A percentile compares a stretch with the other conserved stretches of the same genome.
Evolutionary conservation across 2,113 vertebrate species (phyloP).

Genomic region (Ictalurus punctatus): DNA sequence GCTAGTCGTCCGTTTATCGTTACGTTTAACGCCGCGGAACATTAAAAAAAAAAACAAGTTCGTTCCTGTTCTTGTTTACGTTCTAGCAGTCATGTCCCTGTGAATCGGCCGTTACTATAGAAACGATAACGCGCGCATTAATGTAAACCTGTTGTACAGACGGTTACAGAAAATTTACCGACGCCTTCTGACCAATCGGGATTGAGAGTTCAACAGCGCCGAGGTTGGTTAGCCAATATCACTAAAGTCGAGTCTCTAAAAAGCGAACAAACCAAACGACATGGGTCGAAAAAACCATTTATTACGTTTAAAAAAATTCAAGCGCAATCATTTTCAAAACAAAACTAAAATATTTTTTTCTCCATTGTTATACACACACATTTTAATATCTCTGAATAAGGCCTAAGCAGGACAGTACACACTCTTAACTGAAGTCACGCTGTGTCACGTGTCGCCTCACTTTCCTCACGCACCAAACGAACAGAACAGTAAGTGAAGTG

Average conservation of each 20-base stretch:
- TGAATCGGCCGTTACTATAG: not conserved
- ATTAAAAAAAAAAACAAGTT: too few species aligned
- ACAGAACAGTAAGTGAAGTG: not conserved
- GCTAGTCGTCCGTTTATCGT: too few species aligned
- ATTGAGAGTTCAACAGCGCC: not conserved
- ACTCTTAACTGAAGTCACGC: not conserved
- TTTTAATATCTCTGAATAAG: slow-evolving; percentile 31
- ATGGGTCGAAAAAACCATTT: not conserved
- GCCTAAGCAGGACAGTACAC: slow-evolving; percentile 33
- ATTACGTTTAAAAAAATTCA: slow-evolving; percentile 36
- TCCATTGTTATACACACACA: slow-evolving; percentile 10
- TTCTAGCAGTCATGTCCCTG: not conserved
- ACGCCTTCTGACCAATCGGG: not conserved
- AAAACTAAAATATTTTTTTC: not conserved
- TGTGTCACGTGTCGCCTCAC: not conserved
- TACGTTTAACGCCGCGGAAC: too few species aligned
- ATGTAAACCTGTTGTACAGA: not conserved
- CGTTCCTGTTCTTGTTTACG: too few species aligned
- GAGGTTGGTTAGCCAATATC: not conserved
- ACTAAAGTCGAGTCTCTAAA: not conserved
- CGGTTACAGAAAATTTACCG: not conserved
- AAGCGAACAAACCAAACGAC: not conserved
- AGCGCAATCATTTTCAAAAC: slow-evolving; percentile 38
- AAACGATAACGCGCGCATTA: not conserved
- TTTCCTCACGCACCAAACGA: not conserved